These are phyloP conservation scores for Lycodopsis pacificus DNA, from an alignment of 2,797 vertebrate genomes.

Conservation along the genomic window DNA sequence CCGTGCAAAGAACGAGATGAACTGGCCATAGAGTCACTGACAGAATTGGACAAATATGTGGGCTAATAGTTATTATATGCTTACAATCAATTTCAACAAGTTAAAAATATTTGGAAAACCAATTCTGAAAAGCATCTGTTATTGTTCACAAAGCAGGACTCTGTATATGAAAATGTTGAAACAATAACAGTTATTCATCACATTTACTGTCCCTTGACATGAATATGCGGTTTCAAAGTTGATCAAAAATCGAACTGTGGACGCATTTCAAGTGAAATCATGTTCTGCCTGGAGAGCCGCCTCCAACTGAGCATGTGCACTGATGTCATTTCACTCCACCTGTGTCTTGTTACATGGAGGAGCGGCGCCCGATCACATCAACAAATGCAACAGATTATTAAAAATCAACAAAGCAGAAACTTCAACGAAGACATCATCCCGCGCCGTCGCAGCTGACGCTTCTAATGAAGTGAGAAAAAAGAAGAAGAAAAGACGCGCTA, in stretches of 20 bases:
- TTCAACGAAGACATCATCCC: slow-evolving; percentile 60
- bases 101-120: slow-evolving; percentile 23
- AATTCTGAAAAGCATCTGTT: slow-evolving; percentile 31
- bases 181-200: slow-evolving; percentile 35
- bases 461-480: slow-evolving; percentile 62
- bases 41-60: not conserved
- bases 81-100: slow-evolving; percentile 4
- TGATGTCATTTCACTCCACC: slow-evolving; percentile 71
- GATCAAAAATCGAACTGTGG: slow-evolving; percentile 42
- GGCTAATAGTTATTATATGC: not conserved
- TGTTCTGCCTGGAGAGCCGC: slow-evolving; percentile 32
- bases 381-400: slow-evolving; percentile 70
- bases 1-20: not conserved
- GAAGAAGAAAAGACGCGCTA: not conserved
- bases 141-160: slow-evolving; percentile 26
- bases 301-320: slow-evolving; percentile 41
- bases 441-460: slow-evolving; percentile 58
- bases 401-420: slow-evolving; percentile 76
- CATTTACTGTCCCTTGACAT: slow-evolving; percentile 21
- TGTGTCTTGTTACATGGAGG: slow-evolving; percentile 64
- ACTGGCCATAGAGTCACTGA: not conserved
- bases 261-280: slow-evolving; percentile 25
- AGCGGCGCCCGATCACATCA: slow-evolving; percentile 38
- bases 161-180: slow-evolving; percentile 20
- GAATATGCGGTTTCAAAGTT: slow-evolving; percentile 33